Percentiles rank a stretch among this genome's conserved stretches.
Conservation (phyloP, 2,888 invertebrate genomes). For the Macaria liturata region DNA sequence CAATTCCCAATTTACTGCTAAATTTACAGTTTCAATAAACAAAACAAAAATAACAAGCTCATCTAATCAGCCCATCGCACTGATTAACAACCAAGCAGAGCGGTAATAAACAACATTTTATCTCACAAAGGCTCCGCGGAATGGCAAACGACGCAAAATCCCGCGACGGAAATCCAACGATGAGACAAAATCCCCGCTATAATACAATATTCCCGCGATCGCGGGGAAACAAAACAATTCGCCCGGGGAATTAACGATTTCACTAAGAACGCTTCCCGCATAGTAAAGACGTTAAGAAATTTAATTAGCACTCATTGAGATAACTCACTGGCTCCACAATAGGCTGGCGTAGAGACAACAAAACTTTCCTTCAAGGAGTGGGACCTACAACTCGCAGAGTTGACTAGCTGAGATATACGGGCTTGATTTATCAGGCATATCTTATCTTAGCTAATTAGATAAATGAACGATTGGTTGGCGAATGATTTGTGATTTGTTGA, state of each 20-base stretch:
- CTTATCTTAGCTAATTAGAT: neutral
- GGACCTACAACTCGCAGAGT: conserved; percentile 38
- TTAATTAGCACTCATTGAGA: conserved; percentile 74
- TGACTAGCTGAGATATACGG: conserved; percentile 3
- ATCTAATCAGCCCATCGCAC: conserved; percentile 11
- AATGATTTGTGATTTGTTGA: no score
- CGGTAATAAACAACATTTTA: conserved; percentile 27
- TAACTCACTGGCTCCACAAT: conserved; percentile 70
- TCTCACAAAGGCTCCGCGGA: conserved; percentile 34
- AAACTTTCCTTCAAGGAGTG: conserved; percentile 49
- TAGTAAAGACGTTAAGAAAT: conserved; percentile 69
- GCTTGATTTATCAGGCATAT: neutral
- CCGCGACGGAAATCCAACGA: conserved; percentile 33
- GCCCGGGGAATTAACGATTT: conserved; percentile 58
- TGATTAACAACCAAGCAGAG: conserved; percentile 29
- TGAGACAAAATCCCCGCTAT: conserved; percentile 35
- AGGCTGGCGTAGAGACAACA: conserved; percentile 60
- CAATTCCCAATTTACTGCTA: no score
- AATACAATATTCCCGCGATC: conserved; percentile 45
- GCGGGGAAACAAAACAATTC: conserved; percentile 59
- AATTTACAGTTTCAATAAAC: neutral
- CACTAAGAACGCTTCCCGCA: conserved; percentile 52
- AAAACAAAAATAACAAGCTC: conserved; percentile 14
- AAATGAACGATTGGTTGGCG: no score
- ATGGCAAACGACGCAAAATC: conserved; percentile 38